Base-by-base conservation (phyloP, 2,797 vertebrate species). In the Dermochelys coriacea region DNA sequence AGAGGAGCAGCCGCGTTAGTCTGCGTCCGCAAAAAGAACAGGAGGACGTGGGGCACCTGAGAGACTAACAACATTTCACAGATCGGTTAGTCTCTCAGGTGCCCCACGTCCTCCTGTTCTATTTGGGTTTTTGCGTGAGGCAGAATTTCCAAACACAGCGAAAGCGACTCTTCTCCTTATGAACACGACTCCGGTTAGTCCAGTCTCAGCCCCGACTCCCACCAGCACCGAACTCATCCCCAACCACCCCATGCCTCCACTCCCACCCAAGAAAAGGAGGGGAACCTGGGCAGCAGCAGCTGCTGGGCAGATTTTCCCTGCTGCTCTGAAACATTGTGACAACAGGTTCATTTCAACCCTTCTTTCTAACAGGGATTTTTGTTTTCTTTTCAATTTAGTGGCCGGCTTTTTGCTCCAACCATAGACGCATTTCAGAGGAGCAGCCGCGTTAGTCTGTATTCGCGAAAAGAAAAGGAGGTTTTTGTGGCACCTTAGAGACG, bases 321-420 rank as follows among this genome's bases (percentile, higher is more conserved):
- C 1, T 16, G 1, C 71, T 87, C 87, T 49, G 74, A 87, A 91
- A 21, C 74, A 1, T 92, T 86, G 91, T 82, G 16, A 94, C 97
- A 96, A 95, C 96, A 97, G 93, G 97, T 97, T n/a, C 96, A 93
- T 80, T 57, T 83, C 83, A 59, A 10, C 14, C 89, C 77, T 19
- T 90, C 97, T 71, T 84, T 71, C 80, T 8, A 6, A 19, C 25
- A 6, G 80, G 75, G 71, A 77, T 71, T 37, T 47, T 50, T 61
- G 49, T 21, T 11, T 50, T 47, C 49, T 49, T 11, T 50, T 14
- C 27, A 96, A 79, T 52, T 81, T 83, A 6, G 95, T 96, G 95
- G 87, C 82, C 80, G 80, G 31, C 51, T 96, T 93, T 96, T 85
- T 77, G 89, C n/a, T 88, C 49, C 94, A 79, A 49, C 90, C 91